Base-by-base conservation (phyloP, 1,140 invertebrate species). In the Eurosta solidaginis region DNA sequence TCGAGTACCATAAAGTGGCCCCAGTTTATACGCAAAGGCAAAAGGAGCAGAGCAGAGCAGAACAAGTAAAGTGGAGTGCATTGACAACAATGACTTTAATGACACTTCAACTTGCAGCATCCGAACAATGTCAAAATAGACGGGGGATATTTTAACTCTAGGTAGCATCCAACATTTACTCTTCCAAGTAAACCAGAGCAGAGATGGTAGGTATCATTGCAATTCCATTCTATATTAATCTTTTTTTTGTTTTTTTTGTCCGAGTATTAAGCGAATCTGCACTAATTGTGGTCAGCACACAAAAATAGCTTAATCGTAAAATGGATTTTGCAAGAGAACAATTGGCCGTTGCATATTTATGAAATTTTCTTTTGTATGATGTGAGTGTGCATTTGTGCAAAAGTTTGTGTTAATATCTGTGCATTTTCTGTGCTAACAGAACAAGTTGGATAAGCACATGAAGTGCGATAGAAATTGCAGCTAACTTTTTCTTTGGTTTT, bases 261-360 rank as follows among this genome's bases (percentile, higher is more conserved):
- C 17, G 50, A 78, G 80, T 84, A 82, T 82, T 81, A 82, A 82
- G 84, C 81, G 82, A 79, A 80, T 84, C 80, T 81, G 84, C 82
- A 85, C 84, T 85, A 85, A 85, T 85, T 85, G 84, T 83, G 84
- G 81, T 79, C 84, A 84, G 80, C 82, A 85, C 82, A 84, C 84
- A 84, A 85, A 85, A 85, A 85, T 85, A n/a, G n/a, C n/a, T n/a
- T n/a, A 68, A 68, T 68, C 59, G 59, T 68, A 81, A 84, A 85
- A 85, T 85, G 84, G 83, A 84, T n/a, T 85, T 85, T 85, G 80
- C 82, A n/a, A 81, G 84, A 82, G 83, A 85, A 80, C 82, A 85
- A 85, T 85, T 85, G 83, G 82, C 79, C 80, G 49, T 78, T 80
- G 44, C 73, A 74, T 45, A 74, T 74, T 47, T 74, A 45, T 74